phyloP scores from a whole-genome alignment of 1,140 invertebrate genomes.

The Kradibia gibbosae region DNA sequence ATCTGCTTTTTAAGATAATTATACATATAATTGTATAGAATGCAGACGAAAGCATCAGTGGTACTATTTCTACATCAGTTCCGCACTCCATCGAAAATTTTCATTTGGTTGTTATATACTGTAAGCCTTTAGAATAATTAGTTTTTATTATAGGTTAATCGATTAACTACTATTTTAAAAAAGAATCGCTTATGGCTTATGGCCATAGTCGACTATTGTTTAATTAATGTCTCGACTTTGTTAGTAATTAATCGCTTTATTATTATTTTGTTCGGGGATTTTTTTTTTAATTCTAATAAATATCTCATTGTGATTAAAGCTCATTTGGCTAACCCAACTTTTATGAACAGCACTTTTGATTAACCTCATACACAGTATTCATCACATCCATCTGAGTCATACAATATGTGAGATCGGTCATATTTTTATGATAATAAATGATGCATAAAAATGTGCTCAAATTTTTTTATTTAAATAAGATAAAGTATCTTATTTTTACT shows the following conservation, averaged over 20 bases:
- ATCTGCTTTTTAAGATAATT: background rate
- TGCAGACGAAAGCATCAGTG: background rate
- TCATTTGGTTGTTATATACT: background rate
- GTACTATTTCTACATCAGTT: conserved; percentile 11
- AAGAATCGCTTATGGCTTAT: background rate
- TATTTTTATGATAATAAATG: no score
- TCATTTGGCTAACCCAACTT: no score
- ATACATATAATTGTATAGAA: background rate
- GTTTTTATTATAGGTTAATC: background rate
- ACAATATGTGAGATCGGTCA: no score
- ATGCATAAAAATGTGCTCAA: no score
- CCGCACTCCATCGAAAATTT: background rate
- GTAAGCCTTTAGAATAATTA: background rate
- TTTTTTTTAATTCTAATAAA: no score
- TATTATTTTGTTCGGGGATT: conserved; percentile 18
- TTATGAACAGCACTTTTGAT: no score
- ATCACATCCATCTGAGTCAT: no score
- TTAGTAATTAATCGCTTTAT: background rate
- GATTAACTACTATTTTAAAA: background rate
- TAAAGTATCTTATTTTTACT: no score
- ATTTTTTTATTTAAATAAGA: no score
- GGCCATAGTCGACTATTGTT: background rate
- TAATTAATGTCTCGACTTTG: background rate
- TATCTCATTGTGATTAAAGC: no score
- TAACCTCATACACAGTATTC: no score